Base-by-base conservation (phyloP, 37 sponge, comb jelly and placozoan species). In the Dysidea cf. avara region DNA sequence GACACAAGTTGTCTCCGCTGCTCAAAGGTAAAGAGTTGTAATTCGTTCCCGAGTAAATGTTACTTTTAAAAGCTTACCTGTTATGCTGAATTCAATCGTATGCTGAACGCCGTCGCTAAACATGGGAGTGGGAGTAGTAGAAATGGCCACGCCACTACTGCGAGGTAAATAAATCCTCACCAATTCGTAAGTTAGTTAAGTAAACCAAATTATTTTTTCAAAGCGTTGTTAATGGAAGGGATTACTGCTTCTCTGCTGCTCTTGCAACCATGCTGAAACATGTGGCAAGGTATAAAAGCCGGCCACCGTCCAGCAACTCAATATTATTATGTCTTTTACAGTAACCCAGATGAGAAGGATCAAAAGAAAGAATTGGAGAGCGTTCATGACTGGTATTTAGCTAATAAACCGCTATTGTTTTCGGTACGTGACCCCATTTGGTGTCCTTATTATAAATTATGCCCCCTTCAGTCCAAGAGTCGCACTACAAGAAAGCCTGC, bases 71-170 rank as follows among this genome's bases (percentile, higher is more conserved):
- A 86, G 86, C 58, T 86, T 37, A 86, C 67, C 52, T 68, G 75
- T 53, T 86, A 86, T 73, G 63, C 69, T 30, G 80, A 86, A 55
- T 86, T 86, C 75, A 86, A 86, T 25, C 51, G 53, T 14, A 86
- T 86, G 86, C 80, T 86, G 53, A 79, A 86, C 7, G 69, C 75
- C 16, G 34, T 85, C 26, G 52, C 71, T 3, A 35, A 57, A 22
- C 12, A n/a, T 1, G 53, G 53, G 32, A 58, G 24, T 25, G 38
- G 63, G 7, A 39, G n/a, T 46, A 32, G 50, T 16, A 30, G 28
- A 33, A n/a, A 11, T 22, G 61, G 20, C n/a, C n/a, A n/a, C n/a
- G n/a, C n/a, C n/a, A 43, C 46, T 43, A 43, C 46, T 5, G 46
- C 46, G 9, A 9, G 46, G 46, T 43, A 43, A 43, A n/a, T n/a